Percentiles rank a stretch among this genome's conserved stretches.
phyloP scores from a whole-genome alignment of 1,140 invertebrate species.

The Listronotus oregonensis region DNA sequence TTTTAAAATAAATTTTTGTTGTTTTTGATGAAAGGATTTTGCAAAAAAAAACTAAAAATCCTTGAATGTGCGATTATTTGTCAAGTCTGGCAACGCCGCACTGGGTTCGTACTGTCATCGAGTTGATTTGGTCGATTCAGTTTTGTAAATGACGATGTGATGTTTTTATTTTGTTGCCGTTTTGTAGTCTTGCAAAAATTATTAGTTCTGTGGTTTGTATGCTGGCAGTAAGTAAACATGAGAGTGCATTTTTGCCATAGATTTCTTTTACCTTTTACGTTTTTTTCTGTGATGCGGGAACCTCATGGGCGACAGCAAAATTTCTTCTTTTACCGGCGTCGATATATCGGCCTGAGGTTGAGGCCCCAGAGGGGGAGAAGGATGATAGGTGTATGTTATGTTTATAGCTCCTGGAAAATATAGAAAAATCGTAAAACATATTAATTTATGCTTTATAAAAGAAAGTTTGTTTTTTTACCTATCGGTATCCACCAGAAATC shows the following conservation, averaged over 20 bases:
- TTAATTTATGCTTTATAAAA: background rate
- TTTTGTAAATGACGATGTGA: too few relatives aligned
- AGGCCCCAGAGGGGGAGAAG: constrained; percentile 82
- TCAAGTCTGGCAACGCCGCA: too few relatives aligned
- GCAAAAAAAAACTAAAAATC: too few relatives aligned
- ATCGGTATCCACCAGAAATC: constrained; percentile 96
- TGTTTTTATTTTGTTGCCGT: too few relatives aligned
- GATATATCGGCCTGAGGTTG: constrained; percentile 88
- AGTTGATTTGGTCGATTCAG: too few relatives aligned
- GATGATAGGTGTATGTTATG: constrained; percentile 90
- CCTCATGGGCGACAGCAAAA: constrained; percentile 86
- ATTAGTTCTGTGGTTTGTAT: too few relatives aligned
- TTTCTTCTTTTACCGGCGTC: constrained; percentile 92
- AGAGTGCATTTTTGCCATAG: too few relatives aligned
- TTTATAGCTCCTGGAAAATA: constrained; percentile 72
- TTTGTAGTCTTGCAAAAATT: too few relatives aligned
- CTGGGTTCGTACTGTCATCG: too few relatives aligned
- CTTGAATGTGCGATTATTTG: too few relatives aligned
- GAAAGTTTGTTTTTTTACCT: constrained; percentile 6
- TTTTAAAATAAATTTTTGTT: background rate
- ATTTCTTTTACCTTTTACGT: constrained; percentile 40
- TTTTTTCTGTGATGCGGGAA: constrained; percentile 73
- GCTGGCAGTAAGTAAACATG: too few relatives aligned
- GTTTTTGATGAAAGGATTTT: too few relatives aligned
- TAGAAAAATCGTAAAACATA: constrained; percentile 6